Conservation (phyloP, 2,888 invertebrate species). For the Catocala fraxini region DNA sequence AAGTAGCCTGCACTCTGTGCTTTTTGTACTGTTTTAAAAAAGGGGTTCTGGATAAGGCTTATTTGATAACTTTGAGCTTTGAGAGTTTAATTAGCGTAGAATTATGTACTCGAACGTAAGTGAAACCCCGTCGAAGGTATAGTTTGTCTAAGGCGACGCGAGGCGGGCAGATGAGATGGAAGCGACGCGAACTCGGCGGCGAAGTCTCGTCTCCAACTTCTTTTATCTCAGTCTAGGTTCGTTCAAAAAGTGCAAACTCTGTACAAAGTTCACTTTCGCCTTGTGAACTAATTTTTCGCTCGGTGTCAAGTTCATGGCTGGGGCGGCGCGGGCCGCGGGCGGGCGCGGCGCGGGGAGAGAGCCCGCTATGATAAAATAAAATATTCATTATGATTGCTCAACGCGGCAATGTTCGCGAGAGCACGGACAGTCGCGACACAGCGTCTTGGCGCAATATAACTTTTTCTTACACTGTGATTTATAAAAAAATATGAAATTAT, state of each 20-base stretch:
- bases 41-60: slow-evolving; percentile 58
- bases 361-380: slow-evolving; percentile 85
- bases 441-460: slow-evolving; percentile 58
- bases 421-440: slow-evolving; percentile 54
- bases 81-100: slow-evolving; percentile 65
- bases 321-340: slow-evolving; percentile 47
- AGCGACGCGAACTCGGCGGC: slow-evolving; percentile 44
- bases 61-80: slow-evolving; percentile 57
- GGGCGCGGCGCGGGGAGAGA: slow-evolving; percentile 47
- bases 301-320: slow-evolving; percentile 87
- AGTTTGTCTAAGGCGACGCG: slow-evolving; percentile 15
- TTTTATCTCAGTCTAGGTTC: slow-evolving; percentile 84
- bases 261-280: slow-evolving; percentile 86
- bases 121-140: slow-evolving; percentile 23
- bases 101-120: slow-evolving; percentile 36
- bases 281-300: slow-evolving; percentile 87
- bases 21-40: slow-evolving; percentile 72
- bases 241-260: slow-evolving; percentile 85
- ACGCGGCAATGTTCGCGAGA: slow-evolving; percentile 79
- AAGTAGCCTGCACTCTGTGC: slow-evolving; percentile 71
- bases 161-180: slow-evolving; percentile 30
- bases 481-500: too few relatives aligned
- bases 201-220: slow-evolving; percentile 66
- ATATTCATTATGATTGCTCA: slow-evolving; percentile 87
- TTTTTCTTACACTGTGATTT: neutral